These are phyloP conservation scores for Chrysopilus asiliformis DNA, from an alignment of 2,888 invertebrate genomes.

Conservation along the genomic window DNA sequence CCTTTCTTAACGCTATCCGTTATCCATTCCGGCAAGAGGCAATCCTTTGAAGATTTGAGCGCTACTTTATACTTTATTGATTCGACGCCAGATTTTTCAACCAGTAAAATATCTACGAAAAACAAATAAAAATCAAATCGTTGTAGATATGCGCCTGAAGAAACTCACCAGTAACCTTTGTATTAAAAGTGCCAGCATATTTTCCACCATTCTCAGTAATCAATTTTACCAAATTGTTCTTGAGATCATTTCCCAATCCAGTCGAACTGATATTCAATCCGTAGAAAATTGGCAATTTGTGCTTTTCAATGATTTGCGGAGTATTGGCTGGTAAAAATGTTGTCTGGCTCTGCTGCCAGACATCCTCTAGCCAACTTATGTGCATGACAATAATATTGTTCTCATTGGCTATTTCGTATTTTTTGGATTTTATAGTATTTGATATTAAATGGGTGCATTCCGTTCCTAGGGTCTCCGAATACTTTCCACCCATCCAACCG, in stretches of 20 bases:
- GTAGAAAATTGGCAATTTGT: constrained; percentile 54
- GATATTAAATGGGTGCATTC: constrained; percentile 72
- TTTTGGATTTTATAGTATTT: constrained; percentile 58
- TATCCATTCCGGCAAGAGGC: constrained; percentile 68
- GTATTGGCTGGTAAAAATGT: constrained; percentile 50
- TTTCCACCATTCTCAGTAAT: constrained; percentile 61
- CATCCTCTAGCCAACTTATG: constrained; percentile 62
- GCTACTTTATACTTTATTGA: constrained; percentile 33
- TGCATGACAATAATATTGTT: constrained; percentile 54
- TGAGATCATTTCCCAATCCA: constrained; percentile 43
- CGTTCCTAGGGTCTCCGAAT: constrained; percentile 46
- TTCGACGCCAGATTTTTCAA: constrained; percentile 26
- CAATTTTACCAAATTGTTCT: constrained; percentile 46
- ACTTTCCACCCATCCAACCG: constrained; percentile 65
- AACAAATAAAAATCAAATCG: no score
- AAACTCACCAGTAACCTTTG: constrained; percentile 10
- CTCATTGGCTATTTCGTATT: constrained; percentile 47
- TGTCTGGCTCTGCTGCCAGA: constrained; percentile 60
- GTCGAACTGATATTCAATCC: constrained; percentile 68
- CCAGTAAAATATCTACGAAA: constrained; percentile 31
- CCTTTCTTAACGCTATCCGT: constrained; percentile 60
- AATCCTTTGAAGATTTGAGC: constrained; percentile 36
- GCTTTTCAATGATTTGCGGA: constrained; percentile 48
- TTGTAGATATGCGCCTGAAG: no score
- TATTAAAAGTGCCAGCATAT: constrained; percentile 38